Conservation (phyloP, 2,888 invertebrate genomes). For the Andrena fulva region DNA sequence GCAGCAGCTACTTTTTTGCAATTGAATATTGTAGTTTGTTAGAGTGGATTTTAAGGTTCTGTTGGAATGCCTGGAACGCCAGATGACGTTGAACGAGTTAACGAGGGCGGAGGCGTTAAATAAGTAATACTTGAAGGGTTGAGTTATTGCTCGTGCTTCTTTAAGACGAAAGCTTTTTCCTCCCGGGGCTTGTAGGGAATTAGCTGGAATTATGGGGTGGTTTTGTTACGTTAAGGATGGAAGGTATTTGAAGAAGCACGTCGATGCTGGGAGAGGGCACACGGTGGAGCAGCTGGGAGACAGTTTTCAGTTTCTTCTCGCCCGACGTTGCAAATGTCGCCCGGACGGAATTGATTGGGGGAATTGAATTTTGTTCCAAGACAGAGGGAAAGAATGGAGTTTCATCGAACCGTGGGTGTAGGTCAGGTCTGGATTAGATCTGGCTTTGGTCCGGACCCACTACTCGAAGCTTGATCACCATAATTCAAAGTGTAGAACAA, state of each 20-base stretch:
- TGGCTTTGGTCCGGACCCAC: neutral
- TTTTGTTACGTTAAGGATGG: neutral
- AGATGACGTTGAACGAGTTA: neutral
- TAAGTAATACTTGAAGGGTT: neutral
- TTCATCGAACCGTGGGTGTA: neutral
- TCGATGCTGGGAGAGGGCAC: neutral
- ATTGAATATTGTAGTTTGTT: too few species aligned
- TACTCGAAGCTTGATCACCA: neutral
- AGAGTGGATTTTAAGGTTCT: too few species aligned
- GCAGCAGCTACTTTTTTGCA: too few species aligned
- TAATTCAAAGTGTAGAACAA: neutral
- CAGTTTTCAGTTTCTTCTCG: neutral
- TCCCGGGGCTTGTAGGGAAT: neutral
- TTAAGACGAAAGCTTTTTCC: neutral
- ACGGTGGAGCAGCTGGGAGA: neutral
- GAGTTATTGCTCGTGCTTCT: neutral
- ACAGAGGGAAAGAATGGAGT: neutral
- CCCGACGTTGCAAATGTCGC: neutral
- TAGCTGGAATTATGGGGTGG: neutral
- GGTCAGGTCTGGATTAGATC: slow-evolving; percentile 3
- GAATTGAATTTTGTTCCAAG: slow-evolving; percentile 3
- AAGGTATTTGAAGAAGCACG: neutral
- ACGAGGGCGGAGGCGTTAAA: neutral
- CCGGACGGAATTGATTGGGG: neutral
- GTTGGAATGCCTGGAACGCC: neutral